Base-by-base conservation (phyloP, 2,888 invertebrate genomes). In the Diarsia mendica region DNA sequence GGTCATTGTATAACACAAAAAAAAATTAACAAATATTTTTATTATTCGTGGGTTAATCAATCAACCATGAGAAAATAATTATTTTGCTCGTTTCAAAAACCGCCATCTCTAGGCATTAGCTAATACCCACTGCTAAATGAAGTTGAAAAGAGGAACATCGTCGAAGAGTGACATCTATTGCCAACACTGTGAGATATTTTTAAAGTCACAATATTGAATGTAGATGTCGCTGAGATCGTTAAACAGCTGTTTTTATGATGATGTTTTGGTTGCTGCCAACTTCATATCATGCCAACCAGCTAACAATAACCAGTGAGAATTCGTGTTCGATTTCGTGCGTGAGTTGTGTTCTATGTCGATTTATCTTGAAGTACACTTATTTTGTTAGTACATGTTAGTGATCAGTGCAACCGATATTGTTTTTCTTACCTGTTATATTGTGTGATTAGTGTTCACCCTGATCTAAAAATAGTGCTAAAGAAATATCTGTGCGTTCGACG, bases 171-270 rank as follows among this genome's bases (percentile, higher is more conserved):
- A 61, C 84, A 84, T 85, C 86, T 86, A 39, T 72, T 60, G 46
- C 0, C 28, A 20, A 20, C 20, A 3, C 5, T 23, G 1, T 23
- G 13, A 33, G 0, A n/a, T 28, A 13, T 6, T 15, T 39, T 20
- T 8, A 28, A 51, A 28, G 13, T 64, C 15, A 44, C 28, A 67
- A 33, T 49, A 23, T 48, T 39, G 11, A 33, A 39, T 10, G 10
- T 76, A 87, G 87, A 87, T 85, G 87, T 78, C 85, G 48, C 64
- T 78, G 20, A 15, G 4, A 82, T 79, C 72, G 72, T 8, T 64
- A 86, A 94, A 92, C 94, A 95, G 95, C 95, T 95, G 94, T 93
- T 92, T 83, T 81, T 77, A 77, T 84, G 83, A 89, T 88, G 79
- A 89, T 88, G 92, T 91, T 92, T 92, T 93, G 92, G 85, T 90